Conservation (phyloP, 2,797 vertebrate genomes). For the Sebastes miniatus region DNA sequence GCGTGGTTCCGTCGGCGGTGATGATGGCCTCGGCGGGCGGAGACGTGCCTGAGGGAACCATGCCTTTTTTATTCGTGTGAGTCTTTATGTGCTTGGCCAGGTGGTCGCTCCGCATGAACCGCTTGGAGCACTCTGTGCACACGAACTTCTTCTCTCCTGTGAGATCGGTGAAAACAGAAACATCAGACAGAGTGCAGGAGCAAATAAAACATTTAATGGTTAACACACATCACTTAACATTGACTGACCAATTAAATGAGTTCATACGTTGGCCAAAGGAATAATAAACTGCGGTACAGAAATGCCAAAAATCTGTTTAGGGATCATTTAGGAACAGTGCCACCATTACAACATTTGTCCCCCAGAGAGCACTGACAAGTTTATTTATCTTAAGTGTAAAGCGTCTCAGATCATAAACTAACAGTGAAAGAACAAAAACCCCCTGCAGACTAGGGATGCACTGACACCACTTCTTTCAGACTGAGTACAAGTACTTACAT, state of each 20-base stretch:
- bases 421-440: too few species aligned
- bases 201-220: background rate
- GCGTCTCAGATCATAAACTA: background rate
- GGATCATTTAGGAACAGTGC: background rate
- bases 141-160: constrained; percentile 99
- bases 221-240: background rate
- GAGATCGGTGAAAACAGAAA: background rate
- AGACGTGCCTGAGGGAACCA: constrained; percentile 87
- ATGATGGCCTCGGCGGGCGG: constrained; percentile 91
- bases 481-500: too few species aligned
- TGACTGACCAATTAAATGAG: background rate
- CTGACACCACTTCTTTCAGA: too few species aligned
- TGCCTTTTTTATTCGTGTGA: constrained; percentile 98
- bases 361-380: too few species aligned
- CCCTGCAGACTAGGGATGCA: background rate
- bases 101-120: constrained; percentile 99
- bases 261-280: background rate
- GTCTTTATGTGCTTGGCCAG: constrained; percentile 99
- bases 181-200: background rate
- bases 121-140: constrained; percentile 97
- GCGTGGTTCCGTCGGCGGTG: constrained; percentile 95
- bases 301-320: background rate
- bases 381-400: background rate
- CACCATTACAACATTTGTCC: background rate
- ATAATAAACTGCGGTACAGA: background rate